A percentile compares a stretch with the other conserved stretches of the same genome.
Conservation (phyloP, 2,888 invertebrate species). For the Podabrus alpinus region DNA sequence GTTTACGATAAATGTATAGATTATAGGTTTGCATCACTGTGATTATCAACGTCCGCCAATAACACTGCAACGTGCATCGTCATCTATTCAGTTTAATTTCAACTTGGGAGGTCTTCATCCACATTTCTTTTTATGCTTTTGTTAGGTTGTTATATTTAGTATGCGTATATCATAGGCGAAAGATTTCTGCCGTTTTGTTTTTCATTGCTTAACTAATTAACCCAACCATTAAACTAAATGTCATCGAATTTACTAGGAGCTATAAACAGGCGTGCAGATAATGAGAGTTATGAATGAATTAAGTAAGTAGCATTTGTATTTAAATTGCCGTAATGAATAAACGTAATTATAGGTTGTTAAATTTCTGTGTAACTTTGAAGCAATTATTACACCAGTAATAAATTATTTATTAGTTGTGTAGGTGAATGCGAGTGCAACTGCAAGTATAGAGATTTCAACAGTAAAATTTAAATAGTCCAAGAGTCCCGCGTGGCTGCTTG, state of each 20-base stretch:
- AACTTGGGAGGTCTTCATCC: slow-evolving; percentile 52
- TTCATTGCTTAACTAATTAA: not conserved
- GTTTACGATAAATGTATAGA: slow-evolving; percentile 22
- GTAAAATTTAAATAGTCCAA: slow-evolving; percentile 42
- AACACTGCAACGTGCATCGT: slow-evolving; percentile 23
- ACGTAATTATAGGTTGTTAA: slow-evolving; percentile 34
- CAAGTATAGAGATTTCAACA: not conserved
- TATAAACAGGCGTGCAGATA: slow-evolving; percentile 20
- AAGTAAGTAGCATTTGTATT: slow-evolving; percentile 29
- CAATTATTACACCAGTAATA: slow-evolving; percentile 29
- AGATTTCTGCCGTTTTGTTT: not conserved
- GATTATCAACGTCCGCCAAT: slow-evolving; percentile 35
- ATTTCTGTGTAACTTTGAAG: slow-evolving; percentile 32
- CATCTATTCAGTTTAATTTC: slow-evolving; percentile 35
- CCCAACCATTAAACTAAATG: not conserved
- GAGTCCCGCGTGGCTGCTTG: slow-evolving; percentile 40
- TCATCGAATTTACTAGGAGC: slow-evolving; percentile 3
- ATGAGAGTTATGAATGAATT: slow-evolving; percentile 33
- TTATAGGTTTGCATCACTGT: slow-evolving; percentile 23
- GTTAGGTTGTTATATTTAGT: slow-evolving; percentile 43
- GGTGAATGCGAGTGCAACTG: not conserved
- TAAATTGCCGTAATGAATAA: slow-evolving; percentile 33
- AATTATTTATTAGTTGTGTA: slow-evolving; percentile 23
- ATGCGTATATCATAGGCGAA: not conserved
- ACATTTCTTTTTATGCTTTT: slow-evolving; percentile 50